Percentiles rank a stretch among this genome's conserved stretches.
These are phyloP conservation scores for Lontra canadensis DNA, from an alignment of 2,113 vertebrate species.

Conservation along the genomic window DNA sequence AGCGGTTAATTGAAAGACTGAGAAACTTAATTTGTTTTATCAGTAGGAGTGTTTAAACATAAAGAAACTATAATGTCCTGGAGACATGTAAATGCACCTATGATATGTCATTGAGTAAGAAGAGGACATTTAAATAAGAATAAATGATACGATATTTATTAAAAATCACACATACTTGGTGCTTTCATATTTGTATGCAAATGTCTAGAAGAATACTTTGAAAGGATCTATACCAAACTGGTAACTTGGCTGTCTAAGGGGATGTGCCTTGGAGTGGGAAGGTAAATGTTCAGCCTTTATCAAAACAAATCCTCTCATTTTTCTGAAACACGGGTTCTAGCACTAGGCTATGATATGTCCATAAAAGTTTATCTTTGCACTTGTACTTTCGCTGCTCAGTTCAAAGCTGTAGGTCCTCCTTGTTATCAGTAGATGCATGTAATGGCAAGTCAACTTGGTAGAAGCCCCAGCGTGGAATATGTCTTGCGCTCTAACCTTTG, in stretches of 20 bases:
- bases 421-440: not conserved
- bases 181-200: not conserved
- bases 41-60: not conserved
- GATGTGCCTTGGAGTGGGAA: not conserved
- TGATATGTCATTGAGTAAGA: not conserved
- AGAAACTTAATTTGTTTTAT: constrained; percentile 15
- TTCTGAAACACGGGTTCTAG: not conserved
- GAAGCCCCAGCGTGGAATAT: not conserved
- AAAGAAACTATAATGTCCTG: not conserved
- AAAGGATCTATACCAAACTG: not conserved
- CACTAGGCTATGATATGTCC: not conserved
- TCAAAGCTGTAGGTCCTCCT: not conserved
- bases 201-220: not conserved
- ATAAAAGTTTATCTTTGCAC: not conserved
- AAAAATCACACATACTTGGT: not conserved
- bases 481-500: not conserved
- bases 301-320: not conserved
- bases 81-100: not conserved
- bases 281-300: not conserved
- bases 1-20: not conserved
- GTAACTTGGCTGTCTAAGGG: not conserved
- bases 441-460: not conserved
- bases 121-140: not conserved
- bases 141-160: not conserved
- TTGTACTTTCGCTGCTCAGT: not conserved